These are phyloP conservation scores for Plebejus melissa DNA, from an alignment of 2,888 invertebrate species.

Conservation along the genomic window DNA sequence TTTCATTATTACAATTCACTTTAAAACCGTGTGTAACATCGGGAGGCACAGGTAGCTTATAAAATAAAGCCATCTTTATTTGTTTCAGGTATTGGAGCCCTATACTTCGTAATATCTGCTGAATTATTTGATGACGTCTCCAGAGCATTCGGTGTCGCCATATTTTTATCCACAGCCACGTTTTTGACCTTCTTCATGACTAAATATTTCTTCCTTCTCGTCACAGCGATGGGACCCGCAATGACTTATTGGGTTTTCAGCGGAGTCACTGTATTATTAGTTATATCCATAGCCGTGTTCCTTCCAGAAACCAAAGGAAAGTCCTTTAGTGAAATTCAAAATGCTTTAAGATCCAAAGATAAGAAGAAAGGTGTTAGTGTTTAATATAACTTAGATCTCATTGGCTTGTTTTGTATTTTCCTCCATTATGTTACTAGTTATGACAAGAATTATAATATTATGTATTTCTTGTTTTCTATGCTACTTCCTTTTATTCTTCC, in stretches of 20 bases:
- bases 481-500: no score
- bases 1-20: no score
- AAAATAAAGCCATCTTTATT: conserved; percentile 12
- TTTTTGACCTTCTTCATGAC: conserved; percentile 44
- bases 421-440: neutral
- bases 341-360: conserved; percentile 39
- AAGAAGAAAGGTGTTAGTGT: neutral
- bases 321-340: conserved; percentile 56
- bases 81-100: conserved; percentile 54
- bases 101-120: conserved; percentile 50
- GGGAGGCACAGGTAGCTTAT: neutral
- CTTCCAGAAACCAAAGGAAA: conserved; percentile 66
- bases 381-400: neutral
- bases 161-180: conserved; percentile 37
- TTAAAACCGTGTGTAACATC: no score
- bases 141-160: conserved; percentile 48
- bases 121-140: conserved; percentile 55
- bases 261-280: conserved; percentile 42
- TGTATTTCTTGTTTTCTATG: no score
- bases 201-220: conserved; percentile 49
- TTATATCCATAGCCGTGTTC: conserved; percentile 44
- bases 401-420: neutral
- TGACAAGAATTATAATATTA: no score
- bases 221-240: conserved; percentile 46
- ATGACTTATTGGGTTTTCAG: conserved; percentile 51